A percentile compares a stretch with the other conserved stretches of the same genome.
phyloP scores from a whole-genome alignment of 2,113 vertebrate species.

The Gorsachius goisagi region DNA sequence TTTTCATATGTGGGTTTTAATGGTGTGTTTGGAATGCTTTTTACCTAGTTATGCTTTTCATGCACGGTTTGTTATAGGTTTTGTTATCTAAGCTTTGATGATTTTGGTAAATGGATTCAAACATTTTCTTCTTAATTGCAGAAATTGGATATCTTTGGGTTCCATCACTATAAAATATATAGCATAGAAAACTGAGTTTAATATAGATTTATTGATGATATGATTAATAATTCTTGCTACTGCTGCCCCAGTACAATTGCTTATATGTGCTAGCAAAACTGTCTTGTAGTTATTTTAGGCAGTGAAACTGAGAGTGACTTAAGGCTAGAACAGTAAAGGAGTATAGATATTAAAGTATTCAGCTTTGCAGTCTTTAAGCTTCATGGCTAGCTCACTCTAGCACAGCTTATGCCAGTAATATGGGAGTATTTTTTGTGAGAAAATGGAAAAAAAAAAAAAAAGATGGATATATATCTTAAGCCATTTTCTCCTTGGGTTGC shows the following conservation, averaged over 20 bases:
- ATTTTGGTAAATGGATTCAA: neutral
- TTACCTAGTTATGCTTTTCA: neutral
- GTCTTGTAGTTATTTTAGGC: neutral
- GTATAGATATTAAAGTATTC: neutral
- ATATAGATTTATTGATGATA: neutral
- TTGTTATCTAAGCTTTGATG: neutral
- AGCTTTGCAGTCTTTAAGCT: neutral
- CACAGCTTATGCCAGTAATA: neutral
- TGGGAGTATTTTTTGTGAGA: neutral
- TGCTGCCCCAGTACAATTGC: neutral
- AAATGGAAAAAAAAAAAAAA: neutral
- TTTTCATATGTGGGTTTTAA: neutral
- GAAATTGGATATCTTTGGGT: neutral
- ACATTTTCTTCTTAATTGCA: neutral
- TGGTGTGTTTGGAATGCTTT: neutral
- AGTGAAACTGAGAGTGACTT: neutral
- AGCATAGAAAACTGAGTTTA: neutral
- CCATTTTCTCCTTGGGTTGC: neutral
- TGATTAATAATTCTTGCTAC: neutral
- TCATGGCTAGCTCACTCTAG: neutral
- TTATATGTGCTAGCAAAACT: neutral
- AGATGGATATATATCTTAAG: neutral
- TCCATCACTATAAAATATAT: neutral
- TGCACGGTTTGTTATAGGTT: neutral
- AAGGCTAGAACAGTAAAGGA: neutral